A percentile compares a stretch with the other conserved stretches of the same genome.
Conservation (phyloP, 1,140 invertebrate species). For the Rhopalosiphum padi region DNA sequence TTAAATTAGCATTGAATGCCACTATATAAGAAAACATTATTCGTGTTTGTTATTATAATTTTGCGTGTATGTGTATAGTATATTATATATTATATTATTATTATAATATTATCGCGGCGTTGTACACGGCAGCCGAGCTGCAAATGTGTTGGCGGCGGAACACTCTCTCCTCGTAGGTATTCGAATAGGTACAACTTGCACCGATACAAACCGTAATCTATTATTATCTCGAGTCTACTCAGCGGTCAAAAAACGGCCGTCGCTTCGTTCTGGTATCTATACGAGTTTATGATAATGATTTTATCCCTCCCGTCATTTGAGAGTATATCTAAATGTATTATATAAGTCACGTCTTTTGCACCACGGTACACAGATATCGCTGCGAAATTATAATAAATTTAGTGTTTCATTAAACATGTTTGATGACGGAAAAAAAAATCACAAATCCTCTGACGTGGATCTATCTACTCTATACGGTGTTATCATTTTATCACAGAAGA, state of each 20-base stretch:
- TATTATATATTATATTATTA: constrained; percentile 16
- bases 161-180: background rate
- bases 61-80: background rate
- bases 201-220: background rate
- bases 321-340: background rate
- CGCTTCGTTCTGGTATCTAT: background rate
- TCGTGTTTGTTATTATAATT: constrained; percentile 28
- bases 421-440: no score
- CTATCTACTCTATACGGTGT: no score
- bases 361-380: no score
- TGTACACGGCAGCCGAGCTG: background rate
- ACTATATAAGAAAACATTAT: background rate
- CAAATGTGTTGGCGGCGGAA: background rate
- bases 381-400: no score
- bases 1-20: constrained; percentile 33
- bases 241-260: background rate
- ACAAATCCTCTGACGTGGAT: no score
- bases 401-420: no score
- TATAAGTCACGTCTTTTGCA: background rate
- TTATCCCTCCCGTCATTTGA: background rate
- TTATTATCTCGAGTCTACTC: background rate
- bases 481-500: no score
- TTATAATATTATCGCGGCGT: background rate
- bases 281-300: background rate
- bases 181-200: background rate